Base-by-base conservation (phyloP, 2,888 invertebrate genomes). In the Callimorpha dominula region DNA sequence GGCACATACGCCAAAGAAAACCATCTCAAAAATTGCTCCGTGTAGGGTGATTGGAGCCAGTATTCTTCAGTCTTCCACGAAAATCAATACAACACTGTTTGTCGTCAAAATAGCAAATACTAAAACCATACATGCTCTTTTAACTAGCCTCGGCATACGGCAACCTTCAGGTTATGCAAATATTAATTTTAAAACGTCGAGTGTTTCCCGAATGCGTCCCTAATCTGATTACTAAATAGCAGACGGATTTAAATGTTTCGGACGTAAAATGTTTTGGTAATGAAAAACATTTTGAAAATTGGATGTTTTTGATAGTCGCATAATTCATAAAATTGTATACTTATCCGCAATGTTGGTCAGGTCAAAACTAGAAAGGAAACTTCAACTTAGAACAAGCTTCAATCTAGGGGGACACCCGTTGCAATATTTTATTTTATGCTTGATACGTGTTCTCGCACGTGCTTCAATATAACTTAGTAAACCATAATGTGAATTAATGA, bases 131-230 rank as follows among this genome's bases (percentile, higher is more conserved):
- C 20, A 68, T 57, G 20, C 43, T 20, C 31, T 57, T 68, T 43
- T 46, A 57, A 43, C 54, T 20, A 57, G 46, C 46, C 14, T 31
- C 42, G 20, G 54, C 52, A 12, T 20, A 68, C 43, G 20, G 12
- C 65, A 40, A 65, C 62, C 65, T 72, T 7, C 9, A 68, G 69
- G 72, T 64, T 71, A 77, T 79, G 74, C 72, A 73, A 81, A 81
- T 81, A 65, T 50, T 65, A 46, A 64, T 68, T 52, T 69, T 52
- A 49, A 72, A 68, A 31, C 69, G n/a, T 54, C 12, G 62, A 54
- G n/a, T 68, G 17, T 43, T 64, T 17, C 31, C 40, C n/a, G 65
- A 63, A 66, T 71, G 60, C 71, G 73, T 57, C 71, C 40, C 43
- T 69, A 80, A 75, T 68, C 64, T 52, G 60, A 73, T 81, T 74